Base-by-base conservation (phyloP, 2,113 vertebrate genomes). In the Odocoileus virginianus region DNA sequence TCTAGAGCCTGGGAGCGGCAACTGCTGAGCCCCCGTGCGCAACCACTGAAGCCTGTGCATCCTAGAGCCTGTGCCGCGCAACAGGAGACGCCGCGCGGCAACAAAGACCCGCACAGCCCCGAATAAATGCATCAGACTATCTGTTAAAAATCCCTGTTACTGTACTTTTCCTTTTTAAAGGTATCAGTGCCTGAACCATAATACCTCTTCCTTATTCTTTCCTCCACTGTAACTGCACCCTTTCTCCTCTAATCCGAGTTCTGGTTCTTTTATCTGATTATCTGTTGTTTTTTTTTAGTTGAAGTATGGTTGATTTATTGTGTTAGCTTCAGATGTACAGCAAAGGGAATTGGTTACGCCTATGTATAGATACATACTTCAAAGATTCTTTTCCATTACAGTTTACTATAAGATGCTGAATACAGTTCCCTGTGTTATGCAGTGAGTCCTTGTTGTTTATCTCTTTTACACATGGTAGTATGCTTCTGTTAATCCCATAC, bases 221-320 rank as follows among this genome's bases (percentile, higher is more conserved):
- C 85, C 60, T 47, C 30, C 11, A 33, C 50, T 15, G 6, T 82
- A 58, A 91, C 84, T 94, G 45, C 40, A n/a, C 43, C 7, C 50
- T 95, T 47, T 52, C 9, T 97, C 10, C 43, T 30, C 3, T 94
- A 47, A 40, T 97, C 36, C 67, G 82, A 97, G 67, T 84, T 97
- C 78, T 91, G n/a, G 4, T 76, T 98, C 88, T 94, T 96, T 40
- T 25, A 21, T 95, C 47, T 89, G 21, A 84, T 94, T 28, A 43
- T 40, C 67, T 79, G 33, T 88, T 14, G 33, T 3, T 74, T 23
- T 33, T 33, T 52, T 52, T 81, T 52, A 3, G 33, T 52, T 33
- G 78, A 33, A 81, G 8, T 81, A 33, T 14, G 17, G 78, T 81
- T 81, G 45, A 50, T 81, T 11, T 81, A 33, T 33, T 43, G 23